Evolutionary conservation across 2,888 invertebrate genomes (phyloP).

Genomic region (Zootermopsis nevadensis): DNA sequence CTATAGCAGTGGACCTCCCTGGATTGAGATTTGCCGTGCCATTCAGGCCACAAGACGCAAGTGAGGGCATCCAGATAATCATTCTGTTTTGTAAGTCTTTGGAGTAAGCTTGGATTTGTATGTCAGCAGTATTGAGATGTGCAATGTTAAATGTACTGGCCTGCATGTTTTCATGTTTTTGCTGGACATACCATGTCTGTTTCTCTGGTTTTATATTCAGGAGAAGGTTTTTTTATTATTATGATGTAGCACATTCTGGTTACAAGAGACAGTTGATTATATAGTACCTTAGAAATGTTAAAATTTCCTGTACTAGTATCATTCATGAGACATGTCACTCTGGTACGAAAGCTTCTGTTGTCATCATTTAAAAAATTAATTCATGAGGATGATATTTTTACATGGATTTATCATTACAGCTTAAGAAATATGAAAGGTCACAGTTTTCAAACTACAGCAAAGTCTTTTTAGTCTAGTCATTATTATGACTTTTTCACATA

Average conservation of each 20-base stretch:
- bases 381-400: too few species aligned
- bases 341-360: too few species aligned
- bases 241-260: not conserved
- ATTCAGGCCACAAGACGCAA: conserved; percentile 60
- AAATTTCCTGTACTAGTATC: too few species aligned
- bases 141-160: not conserved
- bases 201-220: not conserved
- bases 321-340: too few species aligned
- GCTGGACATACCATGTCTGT: not conserved
- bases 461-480: too few species aligned
- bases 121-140: not conserved
- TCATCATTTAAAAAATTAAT: too few species aligned
- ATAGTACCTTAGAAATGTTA: too few species aligned
- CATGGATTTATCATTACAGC: too few species aligned
- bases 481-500: too few species aligned
- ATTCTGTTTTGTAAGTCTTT: not conserved
- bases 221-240: not conserved
- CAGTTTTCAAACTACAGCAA: too few species aligned
- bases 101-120: not conserved
- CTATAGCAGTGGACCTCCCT: conserved; percentile 62
- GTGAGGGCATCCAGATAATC: not conserved
- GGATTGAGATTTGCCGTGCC: conserved; percentile 67
- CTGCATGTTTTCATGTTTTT: not conserved
- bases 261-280: not conserved
- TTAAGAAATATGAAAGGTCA: too few species aligned